Conservation (phyloP, 2,797 vertebrate species). For the Neoniphon sammara region DNA sequence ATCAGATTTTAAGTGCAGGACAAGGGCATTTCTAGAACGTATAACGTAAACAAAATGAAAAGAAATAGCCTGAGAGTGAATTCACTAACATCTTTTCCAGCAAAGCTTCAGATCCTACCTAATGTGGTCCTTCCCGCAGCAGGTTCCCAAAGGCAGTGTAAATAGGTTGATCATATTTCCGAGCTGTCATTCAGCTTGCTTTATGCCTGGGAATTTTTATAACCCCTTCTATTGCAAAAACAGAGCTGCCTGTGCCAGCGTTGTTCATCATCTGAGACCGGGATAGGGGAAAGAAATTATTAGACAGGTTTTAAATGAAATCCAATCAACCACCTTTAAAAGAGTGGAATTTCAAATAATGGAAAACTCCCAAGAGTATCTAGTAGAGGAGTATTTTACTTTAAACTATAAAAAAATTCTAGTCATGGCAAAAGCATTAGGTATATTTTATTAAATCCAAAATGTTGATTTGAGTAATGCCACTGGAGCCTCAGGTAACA, state of each 20-base stretch:
- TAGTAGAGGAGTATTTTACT: neutral
- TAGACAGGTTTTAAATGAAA: neutral
- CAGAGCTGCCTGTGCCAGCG: conserved; percentile 12
- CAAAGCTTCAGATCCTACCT: neutral
- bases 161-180: too few relatives aligned
- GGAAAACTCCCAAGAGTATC: neutral
- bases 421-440: conserved; percentile 4
- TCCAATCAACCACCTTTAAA: neutral
- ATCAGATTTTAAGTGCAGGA: conserved; percentile 16
- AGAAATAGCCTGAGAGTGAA: neutral
- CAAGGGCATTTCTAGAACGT: neutral
- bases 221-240: conserved; percentile 38
- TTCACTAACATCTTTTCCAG: neutral
- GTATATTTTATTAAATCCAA: neutral
- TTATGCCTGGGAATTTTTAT: conserved; percentile 30
- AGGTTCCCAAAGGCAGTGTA: neutral
- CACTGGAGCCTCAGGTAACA: neutral
- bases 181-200: conserved; percentile 14
- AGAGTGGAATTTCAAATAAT: neutral
- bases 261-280: conserved; percentile 22
- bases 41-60: conserved; percentile 3
- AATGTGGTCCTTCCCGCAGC: neutral
- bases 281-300: neutral
- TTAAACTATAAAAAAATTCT: neutral
- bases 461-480: conserved; percentile 17